Evolutionary conservation across 2,888 invertebrate genomes (phyloP), one percentile per base, ranked within the genome.

Genomic region (Diloba caeruleocephala): DNA sequence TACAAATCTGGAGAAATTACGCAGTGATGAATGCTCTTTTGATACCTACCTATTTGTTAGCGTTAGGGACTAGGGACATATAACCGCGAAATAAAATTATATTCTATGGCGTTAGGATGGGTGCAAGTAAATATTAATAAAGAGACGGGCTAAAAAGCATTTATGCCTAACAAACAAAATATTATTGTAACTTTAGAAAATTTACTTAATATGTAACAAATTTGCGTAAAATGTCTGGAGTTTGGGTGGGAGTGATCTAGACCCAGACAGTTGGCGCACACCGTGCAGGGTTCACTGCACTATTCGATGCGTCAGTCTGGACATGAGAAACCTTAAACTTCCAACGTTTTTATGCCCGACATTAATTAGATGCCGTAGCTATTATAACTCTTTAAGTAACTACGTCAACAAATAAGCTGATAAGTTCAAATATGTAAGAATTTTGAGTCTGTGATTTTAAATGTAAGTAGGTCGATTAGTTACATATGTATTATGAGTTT

Each of bases 211-310:
- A n/a, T n/a, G n/a, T n/a, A 63, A 55, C 56, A 41, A 67, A 68
- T 77, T 74, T 67, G 65, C 61, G 52, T 72, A 63, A 68, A 64
- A 60, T 60, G 78, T 75, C 75, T 75, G 51, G 61, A 67, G 75
- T 76, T 72, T 77, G 55, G 73, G 49, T 58, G 61, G 59, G 59
- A 67, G 59, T 72, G 63, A 71, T 72, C 70, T 75, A 76, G 82
- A 71, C 57, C 62, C 72, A 78, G 79, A 78, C 78, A 61, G 65
- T 42, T 54, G 68, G 59, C 66, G 62, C 43, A 60, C 49, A 54
- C 57, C 42, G 66, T 56, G 33, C 42, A 44, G 67, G 62, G 79
- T 79, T 81, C 81, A 82, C 63, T 81, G 81, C 78, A 79, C 81
- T 49, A 33, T 32, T 44, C 69, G 53, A 62, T 75, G 49, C 71